These are phyloP conservation scores for Cephus sareptanus DNA, from an alignment of 2,888 invertebrate species.

Conservation along the genomic window DNA sequence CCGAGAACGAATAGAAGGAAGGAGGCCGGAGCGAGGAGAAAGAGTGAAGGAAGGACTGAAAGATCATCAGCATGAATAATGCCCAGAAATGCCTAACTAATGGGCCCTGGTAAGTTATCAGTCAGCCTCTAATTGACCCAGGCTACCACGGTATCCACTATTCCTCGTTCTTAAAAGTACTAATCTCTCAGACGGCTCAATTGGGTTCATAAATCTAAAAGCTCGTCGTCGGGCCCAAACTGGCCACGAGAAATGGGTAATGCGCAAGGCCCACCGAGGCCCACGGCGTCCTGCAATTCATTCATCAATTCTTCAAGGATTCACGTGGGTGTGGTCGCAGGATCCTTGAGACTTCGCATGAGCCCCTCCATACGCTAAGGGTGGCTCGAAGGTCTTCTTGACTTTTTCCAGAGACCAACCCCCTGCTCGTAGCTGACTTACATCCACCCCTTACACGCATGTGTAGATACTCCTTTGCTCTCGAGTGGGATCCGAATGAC, in stretches of 20 bases:
- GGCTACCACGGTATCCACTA: slow-evolving; percentile 25
- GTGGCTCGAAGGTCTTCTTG: neutral
- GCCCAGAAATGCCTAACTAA: slow-evolving; percentile 35
- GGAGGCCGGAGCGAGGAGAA: neutral
- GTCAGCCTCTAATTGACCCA: slow-evolving; percentile 34
- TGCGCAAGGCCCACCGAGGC: neutral
- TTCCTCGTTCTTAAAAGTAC: neutral
- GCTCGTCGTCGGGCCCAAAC: neutral
- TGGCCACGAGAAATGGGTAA: neutral
- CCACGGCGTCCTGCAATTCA: neutral
- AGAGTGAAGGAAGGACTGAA: too few species aligned
- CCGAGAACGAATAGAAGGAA: neutral
- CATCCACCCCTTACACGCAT: neutral
- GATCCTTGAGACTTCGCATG: neutral
- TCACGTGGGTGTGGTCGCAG: neutral
- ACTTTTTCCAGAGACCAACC: neutral
- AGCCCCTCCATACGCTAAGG: neutral
- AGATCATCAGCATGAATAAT: neutral
- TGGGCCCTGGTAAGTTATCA: slow-evolving; percentile 34
- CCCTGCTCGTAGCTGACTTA: neutral
- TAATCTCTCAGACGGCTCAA: neutral
- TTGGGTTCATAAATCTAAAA: neutral
- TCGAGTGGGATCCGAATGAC: neutral
- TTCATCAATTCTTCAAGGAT: neutral
- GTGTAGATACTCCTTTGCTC: neutral